Conservation (phyloP, 2,797 vertebrate species). For the Acomys russatus region DNA sequence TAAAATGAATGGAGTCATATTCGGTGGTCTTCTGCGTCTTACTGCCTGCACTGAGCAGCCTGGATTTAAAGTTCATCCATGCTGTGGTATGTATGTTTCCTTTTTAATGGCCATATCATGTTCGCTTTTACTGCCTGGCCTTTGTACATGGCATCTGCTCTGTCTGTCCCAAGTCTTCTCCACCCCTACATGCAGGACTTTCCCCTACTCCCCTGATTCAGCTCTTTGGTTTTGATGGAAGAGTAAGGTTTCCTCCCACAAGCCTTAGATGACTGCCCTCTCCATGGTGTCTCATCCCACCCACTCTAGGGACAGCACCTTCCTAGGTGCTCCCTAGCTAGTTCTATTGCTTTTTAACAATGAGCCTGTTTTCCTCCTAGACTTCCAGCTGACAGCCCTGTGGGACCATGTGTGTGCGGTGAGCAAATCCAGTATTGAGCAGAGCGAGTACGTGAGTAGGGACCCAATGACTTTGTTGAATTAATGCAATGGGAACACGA, state of each 20-base stretch:
- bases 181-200: neutral
- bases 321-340: neutral
- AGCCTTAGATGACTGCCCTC: constrained; percentile 8
- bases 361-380: neutral
- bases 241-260: constrained; percentile 52
- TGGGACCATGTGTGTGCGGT: neutral
- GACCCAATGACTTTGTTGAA: constrained; percentile 28
- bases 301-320: neutral
- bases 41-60: constrained; percentile 19
- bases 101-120: neutral
- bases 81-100: neutral
- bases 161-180: neutral
- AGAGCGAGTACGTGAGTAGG: neutral
- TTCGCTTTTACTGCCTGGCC: constrained; percentile 41
- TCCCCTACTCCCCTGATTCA: constrained; percentile 15
- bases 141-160: neutral
- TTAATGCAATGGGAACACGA: constrained; percentile 27
- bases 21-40: neutral
- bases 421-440: neutral
- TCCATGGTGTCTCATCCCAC: neutral
- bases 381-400: neutral
- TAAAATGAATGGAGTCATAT: neutral
- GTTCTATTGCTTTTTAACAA: neutral
- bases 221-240: constrained; percentile 38
- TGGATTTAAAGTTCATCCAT: constrained; percentile 3